These are phyloP conservation scores for Triplophysa yarkandensis DNA, from an alignment of 2,797 vertebrate genomes.

Conservation along the genomic window DNA sequence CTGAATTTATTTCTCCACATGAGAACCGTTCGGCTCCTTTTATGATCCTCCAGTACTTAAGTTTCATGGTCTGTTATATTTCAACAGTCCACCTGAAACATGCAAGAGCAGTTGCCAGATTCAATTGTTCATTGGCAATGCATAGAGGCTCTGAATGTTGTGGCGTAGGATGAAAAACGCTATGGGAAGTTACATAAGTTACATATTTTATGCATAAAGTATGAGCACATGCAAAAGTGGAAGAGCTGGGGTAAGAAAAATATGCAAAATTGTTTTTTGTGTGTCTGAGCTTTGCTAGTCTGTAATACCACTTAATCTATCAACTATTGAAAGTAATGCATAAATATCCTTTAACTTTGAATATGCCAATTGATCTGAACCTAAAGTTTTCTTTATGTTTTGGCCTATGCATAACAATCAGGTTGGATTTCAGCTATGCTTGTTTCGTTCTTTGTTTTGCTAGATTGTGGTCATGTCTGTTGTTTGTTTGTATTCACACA, in stretches of 20 bases:
- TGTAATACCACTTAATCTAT: slow-evolving; percentile 60
- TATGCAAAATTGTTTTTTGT: slow-evolving; percentile 57
- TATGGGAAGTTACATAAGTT: slow-evolving; percentile 4
- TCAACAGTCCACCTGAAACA: slow-evolving; percentile 21
- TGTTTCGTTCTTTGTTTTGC: slow-evolving; percentile 38
- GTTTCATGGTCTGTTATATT: slow-evolving; percentile 15
- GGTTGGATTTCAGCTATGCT: slow-evolving; percentile 63
- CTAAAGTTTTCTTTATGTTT: slow-evolving; percentile 69
- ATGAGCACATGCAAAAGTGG: slow-evolving; percentile 46
- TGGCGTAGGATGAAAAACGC: slow-evolving; percentile 21
- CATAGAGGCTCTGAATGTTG: slow-evolving; percentile 1
- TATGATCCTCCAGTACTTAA: slow-evolving; percentile 3
- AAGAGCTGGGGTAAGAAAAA: slow-evolving; percentile 68
- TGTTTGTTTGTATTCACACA: slow-evolving; percentile 32
- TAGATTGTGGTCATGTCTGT: slow-evolving; percentile 41
- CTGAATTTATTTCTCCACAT: neutral
- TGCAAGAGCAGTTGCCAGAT: slow-evolving; percentile 21
- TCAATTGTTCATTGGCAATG: slow-evolving; percentile 5
- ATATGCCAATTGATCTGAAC: slow-evolving; percentile 66
- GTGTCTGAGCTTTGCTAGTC: slow-evolving; percentile 39
- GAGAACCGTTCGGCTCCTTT: slow-evolving; percentile 23
- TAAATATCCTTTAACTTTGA: slow-evolving; percentile 69
- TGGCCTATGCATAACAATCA: slow-evolving; percentile 76
- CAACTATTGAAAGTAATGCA: slow-evolving; percentile 65
- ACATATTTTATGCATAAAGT: slow-evolving; percentile 8